Evolutionary conservation across 2,797 vertebrate species (phyloP).

Genomic region (Alosa sapidissima): DNA sequence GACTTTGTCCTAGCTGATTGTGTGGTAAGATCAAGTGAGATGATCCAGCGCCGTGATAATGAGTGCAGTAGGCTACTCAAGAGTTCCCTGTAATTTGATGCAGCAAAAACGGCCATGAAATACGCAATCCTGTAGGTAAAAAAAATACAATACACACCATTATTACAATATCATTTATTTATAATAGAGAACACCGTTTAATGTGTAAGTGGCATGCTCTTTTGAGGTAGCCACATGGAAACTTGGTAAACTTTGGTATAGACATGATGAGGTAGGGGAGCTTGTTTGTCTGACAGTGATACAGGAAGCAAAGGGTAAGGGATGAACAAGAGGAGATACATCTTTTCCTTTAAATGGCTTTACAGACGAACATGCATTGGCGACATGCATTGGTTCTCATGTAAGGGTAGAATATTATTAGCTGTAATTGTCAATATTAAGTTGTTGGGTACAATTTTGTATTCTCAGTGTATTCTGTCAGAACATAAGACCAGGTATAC

Average conservation of each 20-base stretch:
- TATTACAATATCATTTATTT: not conserved
- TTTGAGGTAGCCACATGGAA: not conserved
- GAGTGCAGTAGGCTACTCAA: not conserved
- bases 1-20: not conserved
- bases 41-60: not conserved
- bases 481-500: not conserved
- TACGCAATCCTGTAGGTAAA: not conserved
- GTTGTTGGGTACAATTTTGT: constrained; percentile 90
- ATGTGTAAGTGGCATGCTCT: not conserved
- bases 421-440: constrained; percentile 93
- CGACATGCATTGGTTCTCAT: not conserved
- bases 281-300: not conserved
- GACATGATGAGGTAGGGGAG: not conserved
- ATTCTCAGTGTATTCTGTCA: constrained; percentile 77
- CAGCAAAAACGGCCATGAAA: not conserved
- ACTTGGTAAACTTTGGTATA: not conserved
- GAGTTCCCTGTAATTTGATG: not conserved
- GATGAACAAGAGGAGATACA: not conserved
- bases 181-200: not conserved
- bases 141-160: not conserved
- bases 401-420: constrained; percentile 91
- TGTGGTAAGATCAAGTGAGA: not conserved
- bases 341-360: not conserved
- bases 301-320: not conserved
- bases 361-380: not conserved